Evolutionary conservation across 2,113 vertebrate species (phyloP).

Genomic region (Cephalopholis sonnerati): DNA sequence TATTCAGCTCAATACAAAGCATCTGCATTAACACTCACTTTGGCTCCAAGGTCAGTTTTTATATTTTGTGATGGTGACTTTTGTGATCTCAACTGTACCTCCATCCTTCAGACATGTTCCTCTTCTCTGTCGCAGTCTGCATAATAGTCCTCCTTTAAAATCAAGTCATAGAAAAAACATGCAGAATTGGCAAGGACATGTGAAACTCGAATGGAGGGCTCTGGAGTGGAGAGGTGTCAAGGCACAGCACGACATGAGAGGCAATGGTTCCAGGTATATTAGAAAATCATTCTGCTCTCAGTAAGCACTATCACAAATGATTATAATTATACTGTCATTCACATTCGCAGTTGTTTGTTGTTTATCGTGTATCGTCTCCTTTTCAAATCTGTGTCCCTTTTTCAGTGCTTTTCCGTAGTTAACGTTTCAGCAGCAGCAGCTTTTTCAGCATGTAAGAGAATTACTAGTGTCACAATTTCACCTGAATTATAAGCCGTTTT

Average conservation of each 20-base stretch:
- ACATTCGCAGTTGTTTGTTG: neutral
- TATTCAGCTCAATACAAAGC: conserved; percentile 14
- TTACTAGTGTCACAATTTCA: neutral
- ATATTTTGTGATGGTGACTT: conserved; percentile 12
- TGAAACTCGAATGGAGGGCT: conserved; percentile 10
- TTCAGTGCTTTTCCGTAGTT: neutral
- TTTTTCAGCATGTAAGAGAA: neutral
- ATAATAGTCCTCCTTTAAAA: conserved; percentile 25
- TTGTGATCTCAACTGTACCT: conserved; percentile 11
- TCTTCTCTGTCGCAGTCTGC: conserved; percentile 15
- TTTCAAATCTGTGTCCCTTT: neutral
- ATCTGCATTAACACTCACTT: conserved; percentile 20
- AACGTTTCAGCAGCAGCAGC: neutral
- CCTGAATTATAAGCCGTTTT: conserved; percentile 22
- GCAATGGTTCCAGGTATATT: conserved; percentile 1
- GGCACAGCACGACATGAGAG: neutral
- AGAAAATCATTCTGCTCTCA: conserved; percentile 40
- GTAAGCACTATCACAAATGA: conserved; percentile 5
- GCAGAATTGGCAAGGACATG: conserved; percentile 20
- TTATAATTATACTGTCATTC: conserved; percentile 39
- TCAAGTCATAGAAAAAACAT: conserved; percentile 17
- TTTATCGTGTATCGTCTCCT: neutral
- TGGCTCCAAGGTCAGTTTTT: conserved; percentile 47
- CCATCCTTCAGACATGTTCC: conserved; percentile 26
- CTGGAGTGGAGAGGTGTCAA: conserved; percentile 27